Evolutionary conservation across 2,113 vertebrate species (phyloP).

Genomic region (Pipra filicauda): DNA sequence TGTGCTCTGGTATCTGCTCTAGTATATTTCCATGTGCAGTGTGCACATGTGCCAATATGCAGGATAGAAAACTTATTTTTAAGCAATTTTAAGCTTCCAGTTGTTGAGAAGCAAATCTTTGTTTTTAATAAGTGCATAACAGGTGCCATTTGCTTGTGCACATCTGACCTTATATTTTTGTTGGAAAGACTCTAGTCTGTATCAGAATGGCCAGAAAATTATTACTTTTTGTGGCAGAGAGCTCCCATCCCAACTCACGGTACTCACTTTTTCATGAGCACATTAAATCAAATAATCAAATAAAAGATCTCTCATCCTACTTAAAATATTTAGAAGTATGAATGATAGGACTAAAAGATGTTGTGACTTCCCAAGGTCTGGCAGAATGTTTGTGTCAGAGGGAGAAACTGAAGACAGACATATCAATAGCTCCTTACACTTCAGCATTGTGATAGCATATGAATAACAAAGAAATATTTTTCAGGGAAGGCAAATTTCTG

Average conservation of each 20-base stretch:
- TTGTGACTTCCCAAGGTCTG: background rate
- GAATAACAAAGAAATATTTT: background rate
- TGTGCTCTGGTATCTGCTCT: background rate
- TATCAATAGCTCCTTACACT: background rate
- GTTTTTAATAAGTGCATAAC: background rate
- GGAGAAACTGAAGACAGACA: background rate
- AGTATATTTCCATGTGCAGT: background rate
- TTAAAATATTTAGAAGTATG: background rate
- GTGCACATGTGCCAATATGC: no score
- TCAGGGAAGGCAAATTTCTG: background rate
- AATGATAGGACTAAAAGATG: background rate
- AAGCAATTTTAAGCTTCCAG: background rate
- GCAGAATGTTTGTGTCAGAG: background rate
- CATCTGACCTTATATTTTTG: background rate
- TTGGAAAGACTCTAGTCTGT: background rate
- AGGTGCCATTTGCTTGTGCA: background rate
- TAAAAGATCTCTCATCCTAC: background rate
- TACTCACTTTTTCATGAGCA: background rate
- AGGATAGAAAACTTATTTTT: background rate
- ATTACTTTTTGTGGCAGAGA: background rate
- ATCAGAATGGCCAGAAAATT: background rate
- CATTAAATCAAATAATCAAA: background rate
- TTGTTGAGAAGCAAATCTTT: background rate
- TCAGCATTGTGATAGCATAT: background rate
- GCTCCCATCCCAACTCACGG: background rate